These are phyloP conservation scores for Venturia canescens DNA, from an alignment of 1,140 invertebrate species.

Conservation along the genomic window DNA sequence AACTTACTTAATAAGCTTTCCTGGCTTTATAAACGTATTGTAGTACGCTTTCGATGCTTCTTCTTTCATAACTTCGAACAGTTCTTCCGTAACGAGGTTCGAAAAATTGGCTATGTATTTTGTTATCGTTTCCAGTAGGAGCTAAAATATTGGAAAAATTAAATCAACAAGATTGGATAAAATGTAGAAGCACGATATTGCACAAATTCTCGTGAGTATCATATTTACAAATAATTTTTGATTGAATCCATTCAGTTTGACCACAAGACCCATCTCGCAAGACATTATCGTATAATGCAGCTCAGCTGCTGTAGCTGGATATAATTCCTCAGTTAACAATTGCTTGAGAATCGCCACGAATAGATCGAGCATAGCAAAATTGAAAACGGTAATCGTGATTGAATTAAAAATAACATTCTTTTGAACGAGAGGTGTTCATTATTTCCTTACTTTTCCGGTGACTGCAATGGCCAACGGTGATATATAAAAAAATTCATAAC, in stretches of 20 bases:
- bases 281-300: slow-evolving; percentile 80
- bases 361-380: slow-evolving; percentile 80
- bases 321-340: slow-evolving; percentile 84
- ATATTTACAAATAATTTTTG: slow-evolving; percentile 85
- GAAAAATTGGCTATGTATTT: slow-evolving; percentile 79
- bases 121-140: slow-evolving; percentile 82
- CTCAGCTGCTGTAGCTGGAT: slow-evolving; percentile 87
- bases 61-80: slow-evolving; percentile 84
- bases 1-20: slow-evolving; percentile 81
- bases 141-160: slow-evolving; percentile 70
- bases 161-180: not conserved
- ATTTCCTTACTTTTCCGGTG: slow-evolving; percentile 80
- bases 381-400: slow-evolving; percentile 72
- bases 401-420: too few species aligned
- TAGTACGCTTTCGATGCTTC: slow-evolving; percentile 83
- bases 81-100: slow-evolving; percentile 75
- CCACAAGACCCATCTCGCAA: slow-evolving; percentile 82
- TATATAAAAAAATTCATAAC: slow-evolving; percentile 85
- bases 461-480: slow-evolving; percentile 80
- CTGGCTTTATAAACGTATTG: slow-evolving; percentile 85
- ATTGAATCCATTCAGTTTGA: slow-evolving; percentile 86
- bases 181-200: slow-evolving; percentile 21
- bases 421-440: too few species aligned
- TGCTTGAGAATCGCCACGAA: slow-evolving; percentile 80
- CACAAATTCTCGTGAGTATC: slow-evolving; percentile 17